Conservation (phyloP, 1,140 invertebrate species). For the Bombus terrestris region DNA sequence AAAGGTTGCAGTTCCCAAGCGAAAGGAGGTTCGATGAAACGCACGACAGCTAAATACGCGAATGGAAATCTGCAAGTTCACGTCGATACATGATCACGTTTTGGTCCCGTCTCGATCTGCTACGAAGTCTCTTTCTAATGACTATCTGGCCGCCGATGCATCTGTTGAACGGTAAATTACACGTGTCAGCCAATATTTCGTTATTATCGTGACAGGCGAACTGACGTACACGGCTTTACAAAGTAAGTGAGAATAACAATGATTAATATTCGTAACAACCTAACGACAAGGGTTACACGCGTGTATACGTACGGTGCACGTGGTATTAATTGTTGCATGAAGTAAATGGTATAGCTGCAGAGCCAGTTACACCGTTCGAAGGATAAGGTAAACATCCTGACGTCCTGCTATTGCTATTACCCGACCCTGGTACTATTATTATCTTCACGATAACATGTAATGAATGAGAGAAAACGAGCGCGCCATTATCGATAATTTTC, state of each 20-base stretch:
- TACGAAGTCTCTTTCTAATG: conserved; percentile 53
- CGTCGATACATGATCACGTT: conserved; percentile 9
- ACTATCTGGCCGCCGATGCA: background rate
- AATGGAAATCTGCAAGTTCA: conserved; percentile 2
- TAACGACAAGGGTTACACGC: conserved; percentile 1
- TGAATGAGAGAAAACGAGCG: conserved; percentile 69
- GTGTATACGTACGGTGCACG: background rate
- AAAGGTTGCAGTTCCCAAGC: too few relatives aligned
- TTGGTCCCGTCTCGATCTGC: conserved; percentile 23
- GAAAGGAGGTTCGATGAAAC: background rate
- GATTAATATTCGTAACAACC: conserved; percentile 58
- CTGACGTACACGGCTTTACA: background rate
- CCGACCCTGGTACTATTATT: conserved; percentile 58
- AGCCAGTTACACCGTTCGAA: conserved; percentile 25
- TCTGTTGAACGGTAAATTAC: conserved; percentile 32
- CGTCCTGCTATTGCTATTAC: conserved; percentile 60
- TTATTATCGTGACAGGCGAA: conserved; percentile 28
- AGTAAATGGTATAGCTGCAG: conserved; percentile 43
- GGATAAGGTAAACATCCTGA: conserved; percentile 64
- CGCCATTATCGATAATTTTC: conserved; percentile 71
- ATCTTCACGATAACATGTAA: conserved; percentile 67
- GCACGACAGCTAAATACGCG: background rate
- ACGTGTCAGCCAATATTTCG: conserved; percentile 43
- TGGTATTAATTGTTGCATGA: conserved; percentile 60
- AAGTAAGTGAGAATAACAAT: conserved; percentile 56